Evolutionary conservation across 2,888 invertebrate species (phyloP).

Genomic region (Lobophora halterata): DNA sequence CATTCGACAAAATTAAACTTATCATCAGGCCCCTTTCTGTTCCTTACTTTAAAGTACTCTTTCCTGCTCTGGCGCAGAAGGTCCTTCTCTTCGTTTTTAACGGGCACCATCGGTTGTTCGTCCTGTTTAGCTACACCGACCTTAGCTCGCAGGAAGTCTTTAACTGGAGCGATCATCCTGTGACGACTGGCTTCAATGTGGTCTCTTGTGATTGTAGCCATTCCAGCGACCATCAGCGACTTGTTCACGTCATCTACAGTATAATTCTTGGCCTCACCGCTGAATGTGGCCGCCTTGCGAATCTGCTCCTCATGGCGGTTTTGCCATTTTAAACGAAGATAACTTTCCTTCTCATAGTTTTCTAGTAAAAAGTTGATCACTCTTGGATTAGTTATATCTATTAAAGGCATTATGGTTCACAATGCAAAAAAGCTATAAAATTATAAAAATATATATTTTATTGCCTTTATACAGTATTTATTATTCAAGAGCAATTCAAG

Average conservation of each 20-base stretch:
- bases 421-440: too few relatives aligned
- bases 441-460: too few relatives aligned
- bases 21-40: slow-evolving; percentile 24
- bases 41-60: slow-evolving; percentile 29
- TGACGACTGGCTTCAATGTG: slow-evolving; percentile 12
- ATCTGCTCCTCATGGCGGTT: slow-evolving; percentile 14
- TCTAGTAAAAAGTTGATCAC: slow-evolving; percentile 22
- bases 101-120: slow-evolving; percentile 8
- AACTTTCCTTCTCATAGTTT: slow-evolving; percentile 30
- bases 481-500: too few relatives aligned
- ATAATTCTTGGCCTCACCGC: slow-evolving; percentile 24
- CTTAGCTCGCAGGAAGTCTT: slow-evolving; percentile 9
- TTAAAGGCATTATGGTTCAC: slow-evolving; percentile 13
- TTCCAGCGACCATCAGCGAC: slow-evolving; percentile 16
- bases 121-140: neutral
- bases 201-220: slow-evolving; percentile 17
- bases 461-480: too few relatives aligned
- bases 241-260: slow-evolving; percentile 17
- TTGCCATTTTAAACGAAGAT: slow-evolving; percentile 28
- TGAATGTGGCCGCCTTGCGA: slow-evolving; percentile 17
- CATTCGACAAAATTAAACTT: slow-evolving; percentile 34
- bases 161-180: slow-evolving; percentile 14
- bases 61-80: slow-evolving; percentile 20
- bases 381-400: slow-evolving; percentile 23
- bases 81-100: slow-evolving; percentile 9